These are phyloP conservation scores for Rhinopithecus roxellana DNA, from an alignment of 2,113 vertebrate species.

Conservation along the genomic window DNA sequence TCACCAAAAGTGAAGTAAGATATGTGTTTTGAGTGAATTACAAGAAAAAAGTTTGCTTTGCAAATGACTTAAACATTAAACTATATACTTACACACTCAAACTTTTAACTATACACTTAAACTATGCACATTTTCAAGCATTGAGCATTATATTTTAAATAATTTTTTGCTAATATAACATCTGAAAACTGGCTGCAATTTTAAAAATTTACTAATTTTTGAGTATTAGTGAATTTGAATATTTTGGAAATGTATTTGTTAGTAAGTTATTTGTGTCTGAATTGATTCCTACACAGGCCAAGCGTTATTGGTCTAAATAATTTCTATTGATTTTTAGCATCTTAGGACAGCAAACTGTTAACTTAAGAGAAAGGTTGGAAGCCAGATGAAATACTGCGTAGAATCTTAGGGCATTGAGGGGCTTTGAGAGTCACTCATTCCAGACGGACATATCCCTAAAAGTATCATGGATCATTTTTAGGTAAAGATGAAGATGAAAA, in stretches of 20 bases:
- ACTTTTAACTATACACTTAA: not conserved
- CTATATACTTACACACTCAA: not conserved
- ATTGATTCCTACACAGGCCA: not conserved
- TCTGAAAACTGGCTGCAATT: constrained; percentile 4
- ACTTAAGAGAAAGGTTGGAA: constrained; percentile 30
- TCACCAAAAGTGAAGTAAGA: not conserved
- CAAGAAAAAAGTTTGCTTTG: not conserved
- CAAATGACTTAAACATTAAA: constrained; percentile 5
- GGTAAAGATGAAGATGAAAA: constrained; percentile 19
- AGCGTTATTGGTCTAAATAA: not conserved
- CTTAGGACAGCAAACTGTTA: constrained; percentile 21
- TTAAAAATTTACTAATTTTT: constrained; percentile 31
- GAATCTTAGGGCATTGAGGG: not conserved
- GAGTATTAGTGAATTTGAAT: not conserved
- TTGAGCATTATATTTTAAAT: not conserved
- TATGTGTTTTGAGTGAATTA: not conserved
- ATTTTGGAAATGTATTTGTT: not conserved
- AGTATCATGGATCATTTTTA: constrained; percentile 7
- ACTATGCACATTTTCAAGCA: not conserved
- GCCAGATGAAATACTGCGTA: not conserved
- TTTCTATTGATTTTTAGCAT: not conserved
- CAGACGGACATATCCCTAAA: not conserved
- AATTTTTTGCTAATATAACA: not conserved
- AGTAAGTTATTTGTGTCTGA: not conserved
- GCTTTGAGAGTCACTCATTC: not conserved